Base-by-base conservation (phyloP, 2,888 invertebrate genomes). In the Eupithecia insigniata region DNA sequence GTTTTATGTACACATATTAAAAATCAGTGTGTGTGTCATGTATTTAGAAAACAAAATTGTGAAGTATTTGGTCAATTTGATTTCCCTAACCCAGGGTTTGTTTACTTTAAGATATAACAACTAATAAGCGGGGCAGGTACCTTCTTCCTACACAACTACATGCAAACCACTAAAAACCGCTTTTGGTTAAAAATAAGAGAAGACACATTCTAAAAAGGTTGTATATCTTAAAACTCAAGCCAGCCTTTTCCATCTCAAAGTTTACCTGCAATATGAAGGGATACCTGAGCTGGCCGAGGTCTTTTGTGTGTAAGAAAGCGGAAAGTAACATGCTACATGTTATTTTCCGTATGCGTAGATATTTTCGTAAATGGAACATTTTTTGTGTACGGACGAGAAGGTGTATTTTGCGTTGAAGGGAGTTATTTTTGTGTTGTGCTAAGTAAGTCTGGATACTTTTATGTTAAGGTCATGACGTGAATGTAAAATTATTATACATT, bases 301-400 rank as follows among this genome's bases (percentile, higher is more conserved):
- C 77, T 79, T 82, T 83, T 81, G 80, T 80, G 80, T 82, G 80
- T 69, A 58, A 64, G 68, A 64, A 72, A 68, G 70, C n/a, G 66
- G 64, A 69, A 51, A 51, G 46, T 51, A 51, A 51, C 46, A 51
- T 51, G 46, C 10, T 22, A 36, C 46, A 73, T 71, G 61, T 60
- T 26, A n/a, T 34, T 66, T 69, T 46, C 18, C 46, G 39, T 70
- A 39, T 68, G 66, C 70, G 68, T 65, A 65, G 28, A 28, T 66
- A 62, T 67, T 55, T 67, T 67, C 26, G 6, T 64, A 70, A 26
- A 32, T 69, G 36, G 46, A 43, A 66, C 39, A 43, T 66, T 66
- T 30, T 64, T 36, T 30, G 32, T 61, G 12, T 62, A 34, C n/a
- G 34, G 36, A 22, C 12, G 34, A 22, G 12, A 36, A 22, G 22